These are phyloP conservation scores for Drosophila serrata DNA, from an alignment of 1,140 invertebrate genomes.

Conservation along the genomic window DNA sequence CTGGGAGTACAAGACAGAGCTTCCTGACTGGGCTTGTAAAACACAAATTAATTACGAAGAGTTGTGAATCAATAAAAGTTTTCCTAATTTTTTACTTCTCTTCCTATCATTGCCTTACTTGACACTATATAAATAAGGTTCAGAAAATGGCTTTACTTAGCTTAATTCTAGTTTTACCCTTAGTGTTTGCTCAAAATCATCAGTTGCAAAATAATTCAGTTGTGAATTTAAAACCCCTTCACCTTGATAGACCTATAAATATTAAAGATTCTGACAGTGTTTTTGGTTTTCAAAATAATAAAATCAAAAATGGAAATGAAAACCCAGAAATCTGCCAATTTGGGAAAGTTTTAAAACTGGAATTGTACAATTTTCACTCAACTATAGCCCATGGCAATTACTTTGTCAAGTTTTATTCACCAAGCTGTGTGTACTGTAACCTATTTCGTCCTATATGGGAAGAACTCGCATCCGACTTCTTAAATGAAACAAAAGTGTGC, in stretches of 20 bases:
- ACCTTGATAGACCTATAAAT: not conserved
- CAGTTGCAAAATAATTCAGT: not conserved
- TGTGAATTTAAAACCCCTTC: not conserved
- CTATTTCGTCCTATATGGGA: not conserved
- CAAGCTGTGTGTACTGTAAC: not conserved
- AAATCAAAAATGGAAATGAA: not conserved
- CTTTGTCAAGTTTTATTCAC: slow-evolving; percentile 20
- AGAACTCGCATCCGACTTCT: slow-evolving; percentile 3
- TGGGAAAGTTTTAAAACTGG: slow-evolving; percentile 1
- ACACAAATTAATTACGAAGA: slow-evolving; percentile 25
- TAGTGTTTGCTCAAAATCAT: slow-evolving; percentile 5
- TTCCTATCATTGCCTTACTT: slow-evolving; percentile 11
- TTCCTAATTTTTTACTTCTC: not conserved
- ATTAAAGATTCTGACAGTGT: not conserved
- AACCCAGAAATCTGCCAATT: not conserved
- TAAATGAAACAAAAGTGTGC: slow-evolving; percentile 12
- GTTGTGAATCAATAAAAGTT: slow-evolving; percentile 19
- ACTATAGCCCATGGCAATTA: not conserved
- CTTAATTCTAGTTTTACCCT: not conserved
- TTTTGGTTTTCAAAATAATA: not conserved
- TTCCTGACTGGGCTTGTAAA: slow-evolving; percentile 92
- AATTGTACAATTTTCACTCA: not conserved
- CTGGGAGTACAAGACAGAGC: slow-evolving; percentile 95
- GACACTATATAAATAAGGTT: not conserved
- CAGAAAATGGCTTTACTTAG: not conserved